phyloP scores from a whole-genome alignment of 2,888 invertebrate genomes.

The Drosophila nigricruria region DNA sequence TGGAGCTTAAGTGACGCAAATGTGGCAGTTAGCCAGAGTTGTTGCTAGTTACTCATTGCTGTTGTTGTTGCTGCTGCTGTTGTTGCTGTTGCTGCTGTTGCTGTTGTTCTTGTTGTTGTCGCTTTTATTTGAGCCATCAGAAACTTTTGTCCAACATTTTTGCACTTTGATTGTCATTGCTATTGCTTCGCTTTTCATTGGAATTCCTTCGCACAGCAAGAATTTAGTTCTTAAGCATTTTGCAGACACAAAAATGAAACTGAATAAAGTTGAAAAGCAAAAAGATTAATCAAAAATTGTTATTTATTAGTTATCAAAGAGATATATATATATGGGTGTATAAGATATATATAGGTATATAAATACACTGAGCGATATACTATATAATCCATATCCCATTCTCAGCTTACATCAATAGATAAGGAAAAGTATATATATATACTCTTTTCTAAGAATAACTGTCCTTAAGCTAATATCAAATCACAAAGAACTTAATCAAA shows the following conservation, averaged over 20 bases:
- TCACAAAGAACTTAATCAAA: neutral
- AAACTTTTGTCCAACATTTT: constrained; percentile 60
- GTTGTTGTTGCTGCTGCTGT: constrained; percentile 7
- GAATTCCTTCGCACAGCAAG: neutral
- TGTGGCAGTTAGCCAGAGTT: constrained; percentile 65
- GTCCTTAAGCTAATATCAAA: neutral
- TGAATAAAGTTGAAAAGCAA: neutral
- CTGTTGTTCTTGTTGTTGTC: neutral
- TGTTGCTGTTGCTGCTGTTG: constrained; percentile 11
- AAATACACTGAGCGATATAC: neutral
- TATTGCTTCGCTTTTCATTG: neutral
- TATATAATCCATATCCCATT: too few relatives aligned
- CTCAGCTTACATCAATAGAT: too few relatives aligned
- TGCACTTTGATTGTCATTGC: constrained; percentile 68
- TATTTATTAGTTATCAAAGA: neutral
- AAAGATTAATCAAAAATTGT: neutral
- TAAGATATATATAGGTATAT: neutral
- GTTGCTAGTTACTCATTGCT: constrained; percentile 17
- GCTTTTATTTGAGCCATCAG: constrained; percentile 49
- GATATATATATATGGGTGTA: neutral
- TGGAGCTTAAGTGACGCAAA: constrained; percentile 75
- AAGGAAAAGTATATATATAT: neutral
- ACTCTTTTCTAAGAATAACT: neutral
- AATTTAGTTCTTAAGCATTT: neutral
- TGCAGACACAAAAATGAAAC: neutral